These are phyloP conservation scores for Triplophysa rosa DNA, from an alignment of 2,113 vertebrate species.

Conservation along the genomic window DNA sequence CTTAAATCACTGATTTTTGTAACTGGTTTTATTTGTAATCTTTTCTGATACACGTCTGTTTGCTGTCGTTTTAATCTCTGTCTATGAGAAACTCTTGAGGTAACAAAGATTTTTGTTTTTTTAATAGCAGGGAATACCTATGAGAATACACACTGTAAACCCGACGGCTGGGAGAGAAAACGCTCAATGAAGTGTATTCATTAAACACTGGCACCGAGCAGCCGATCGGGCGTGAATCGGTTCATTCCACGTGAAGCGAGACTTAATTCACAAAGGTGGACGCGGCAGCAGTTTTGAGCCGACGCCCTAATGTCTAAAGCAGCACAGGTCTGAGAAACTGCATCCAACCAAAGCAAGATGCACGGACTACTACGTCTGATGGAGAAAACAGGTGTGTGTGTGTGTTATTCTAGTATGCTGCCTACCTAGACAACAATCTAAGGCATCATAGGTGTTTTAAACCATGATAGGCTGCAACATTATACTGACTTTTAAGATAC, in stretches of 20 bases:
- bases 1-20: too few species aligned
- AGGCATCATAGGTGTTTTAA: too few species aligned
- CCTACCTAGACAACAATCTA: too few species aligned
- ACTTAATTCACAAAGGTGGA: background rate
- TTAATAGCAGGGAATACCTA: too few species aligned
- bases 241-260: background rate
- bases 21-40: too few species aligned
- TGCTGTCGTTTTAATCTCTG: too few species aligned
- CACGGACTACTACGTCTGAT: constrained; percentile 23
- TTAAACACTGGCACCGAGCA: background rate
- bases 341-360: constrained; percentile 42
- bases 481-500: too few species aligned
- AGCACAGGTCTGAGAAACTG: constrained; percentile 32
- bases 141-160: background rate
- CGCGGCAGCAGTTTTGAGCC: constrained; percentile 5
- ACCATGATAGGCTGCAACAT: too few species aligned
- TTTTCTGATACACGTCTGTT: too few species aligned
- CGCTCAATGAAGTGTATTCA: background rate
- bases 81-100: too few species aligned
- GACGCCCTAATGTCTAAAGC: constrained; percentile 48
- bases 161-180: background rate
- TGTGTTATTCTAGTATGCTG: background rate
- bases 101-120: too few species aligned
- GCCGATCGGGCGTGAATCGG: background rate
- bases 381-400: constrained; percentile 46